Conservation (phyloP, 2,113 vertebrate genomes). For the Colinus virginianus region DNA sequence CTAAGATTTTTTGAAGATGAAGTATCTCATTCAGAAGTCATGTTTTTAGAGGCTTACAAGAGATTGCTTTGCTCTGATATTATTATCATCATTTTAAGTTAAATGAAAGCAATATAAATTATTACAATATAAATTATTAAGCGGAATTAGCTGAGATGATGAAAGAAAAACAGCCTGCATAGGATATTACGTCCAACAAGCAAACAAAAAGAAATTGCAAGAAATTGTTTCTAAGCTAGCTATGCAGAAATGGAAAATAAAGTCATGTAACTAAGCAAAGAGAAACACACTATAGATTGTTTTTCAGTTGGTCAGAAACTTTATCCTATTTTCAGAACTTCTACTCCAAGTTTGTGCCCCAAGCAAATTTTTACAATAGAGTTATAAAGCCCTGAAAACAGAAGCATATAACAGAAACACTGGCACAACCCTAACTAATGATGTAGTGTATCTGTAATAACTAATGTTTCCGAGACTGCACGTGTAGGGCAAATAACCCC, state of each 20-base stretch:
- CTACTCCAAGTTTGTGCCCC: conserved; percentile 62
- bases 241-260: neutral
- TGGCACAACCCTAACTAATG: conserved; percentile 58
- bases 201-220: neutral
- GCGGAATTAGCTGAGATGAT: neutral
- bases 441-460: conserved; percentile 39
- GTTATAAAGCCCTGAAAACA: conserved; percentile 74
- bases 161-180: neutral
- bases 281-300: conserved; percentile 46
- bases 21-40: neutral
- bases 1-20: neutral
- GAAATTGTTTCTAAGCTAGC: conserved; percentile 16
- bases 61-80: neutral
- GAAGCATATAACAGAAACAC: conserved; percentile 75
- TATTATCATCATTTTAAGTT: neutral
- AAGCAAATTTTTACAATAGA: conserved; percentile 72
- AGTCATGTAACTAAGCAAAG: conserved; percentile 47
- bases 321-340: conserved; percentile 60
- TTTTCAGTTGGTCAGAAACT: conserved; percentile 66
- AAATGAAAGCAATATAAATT: neutral
- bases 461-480: neutral
- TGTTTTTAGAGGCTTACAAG: neutral
- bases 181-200: neutral
- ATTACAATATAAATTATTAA: neutral
- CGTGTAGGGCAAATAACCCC: neutral